Evolutionary conservation across 2,888 invertebrate genomes (phyloP), one percentile per base, ranked within the genome.

Genomic region (Beris chalybata): DNA sequence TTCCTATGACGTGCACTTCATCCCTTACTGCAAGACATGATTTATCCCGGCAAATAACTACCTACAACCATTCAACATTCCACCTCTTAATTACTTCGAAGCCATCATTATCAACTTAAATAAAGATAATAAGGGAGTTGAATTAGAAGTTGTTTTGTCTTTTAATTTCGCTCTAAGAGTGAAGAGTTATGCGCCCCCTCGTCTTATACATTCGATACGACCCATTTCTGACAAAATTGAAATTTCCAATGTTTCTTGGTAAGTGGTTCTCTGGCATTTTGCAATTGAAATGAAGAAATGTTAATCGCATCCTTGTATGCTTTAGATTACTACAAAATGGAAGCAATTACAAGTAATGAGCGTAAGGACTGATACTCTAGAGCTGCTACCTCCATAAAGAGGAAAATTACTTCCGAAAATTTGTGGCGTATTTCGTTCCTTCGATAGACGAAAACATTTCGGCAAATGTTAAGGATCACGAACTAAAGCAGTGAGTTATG

Each of bases 321-420:
- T 9, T 1, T 38, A 38, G 22, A 52, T 38, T 32, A 13, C 4
- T 50, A 15, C 5, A 29, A 50, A 61, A 38, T 61, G 61, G 9
- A 43, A 50, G 61, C n/a, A 38, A 52, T 61, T 61, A 50, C 52
- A 47, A 50, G 13, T 61, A 61, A 61, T 61, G 61, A 61, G 48
- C 31, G n/a, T 30, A 59, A 29, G 61, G 61, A 38, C 47, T 32
- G 11, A 32, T 61, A 50, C 50, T 59, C 48, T 32, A 5, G 13
- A 45, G 13, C 59, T 59, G 29, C 47, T 38, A 48, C 12, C 32
- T 50, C 38, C 61, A 61, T 61, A 43, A 61, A 52, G 61, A 50
- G 30, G n/a, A 48, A 61, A 61, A 52, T 61, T 52, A 50, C 52
- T 56, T 61, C 38, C 38, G 50, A 50, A 52, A 61, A 50, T 61